Evolutionary conservation across 1,140 invertebrate species (phyloP), one percentile per base, ranked within the genome.

Genomic region (Diuraphis noxia): DNA sequence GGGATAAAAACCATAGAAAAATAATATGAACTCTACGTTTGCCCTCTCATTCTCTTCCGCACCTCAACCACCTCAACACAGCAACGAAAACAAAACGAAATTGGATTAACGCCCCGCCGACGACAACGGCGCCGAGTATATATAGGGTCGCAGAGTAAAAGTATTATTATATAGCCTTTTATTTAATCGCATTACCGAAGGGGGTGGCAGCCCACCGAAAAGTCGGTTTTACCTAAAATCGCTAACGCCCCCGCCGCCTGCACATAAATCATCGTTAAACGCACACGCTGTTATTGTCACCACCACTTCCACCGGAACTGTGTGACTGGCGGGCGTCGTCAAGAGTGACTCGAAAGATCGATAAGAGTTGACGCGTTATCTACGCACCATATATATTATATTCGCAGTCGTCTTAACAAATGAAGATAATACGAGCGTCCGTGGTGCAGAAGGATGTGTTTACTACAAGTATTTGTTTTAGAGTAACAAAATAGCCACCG

Each of bases 151-250:
- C 36, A 49, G 41, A 81, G 77, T 81, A 49, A 81, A 90, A 90
- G 88, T 81, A 90, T 49, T 90, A 81, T 56, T 36, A 40, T 36
- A 46, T 81, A 43, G 88, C 88, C 41, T 90, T 90, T 90, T 81
- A 81, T 90, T 90, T 91, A 91, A 91, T 91, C 77, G 40, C 89
- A 91, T 90, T 90, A 90, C 36, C 85, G 36, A 46, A 87, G 49
- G 85, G 85, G 86, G 52, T 40, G 49, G 86, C 17, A 40, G 86
- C 46, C 36, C 36, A 36, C 34, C 36, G 23, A 40, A 82, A 49
- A 52, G 89, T 91, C 36, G 41, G 89, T 82, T 49, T 82, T 79
- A 52, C 89, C 46, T 52, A 82, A 91, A 89, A 79, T 89, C 63
- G 41, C 88, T 36, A 34, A 88, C 49, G 86, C 86, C 86, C 86